A percentile compares a stretch with the other conserved stretches of the same genome.
Conservation (phyloP, 2,888 invertebrate genomes). For the Erebia ligea region DNA sequence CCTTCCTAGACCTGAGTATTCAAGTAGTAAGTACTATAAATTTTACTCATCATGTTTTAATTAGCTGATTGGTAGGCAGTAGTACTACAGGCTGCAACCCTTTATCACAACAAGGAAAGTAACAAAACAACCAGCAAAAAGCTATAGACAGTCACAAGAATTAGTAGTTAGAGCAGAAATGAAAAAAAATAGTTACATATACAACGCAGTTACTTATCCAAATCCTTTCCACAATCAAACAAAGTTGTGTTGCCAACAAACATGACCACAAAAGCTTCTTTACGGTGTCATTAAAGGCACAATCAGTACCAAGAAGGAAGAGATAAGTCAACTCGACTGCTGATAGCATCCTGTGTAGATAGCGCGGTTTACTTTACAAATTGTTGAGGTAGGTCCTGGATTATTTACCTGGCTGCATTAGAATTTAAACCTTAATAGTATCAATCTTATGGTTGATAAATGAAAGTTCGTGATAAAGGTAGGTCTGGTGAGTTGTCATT, state of each 20-base stretch:
- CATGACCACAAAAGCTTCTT: slow-evolving; percentile 24
- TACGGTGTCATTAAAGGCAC: slow-evolving; percentile 27
- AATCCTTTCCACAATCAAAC: slow-evolving; percentile 23
- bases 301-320: slow-evolving; percentile 56
- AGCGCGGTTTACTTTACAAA: slow-evolving; percentile 56
- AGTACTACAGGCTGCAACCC: no score
- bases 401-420: neutral
- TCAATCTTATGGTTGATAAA: slow-evolving; percentile 29
- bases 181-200: neutral
- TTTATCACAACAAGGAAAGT: neutral
- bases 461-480: slow-evolving; percentile 27
- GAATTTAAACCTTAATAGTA: slow-evolving; percentile 34
- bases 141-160: neutral
- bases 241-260: slow-evolving; percentile 19
- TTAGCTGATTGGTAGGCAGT: no score
- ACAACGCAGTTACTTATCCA: slow-evolving; percentile 9
- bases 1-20: no score
- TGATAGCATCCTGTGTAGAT: slow-evolving; percentile 67
- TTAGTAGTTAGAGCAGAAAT: neutral
- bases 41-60: no score
- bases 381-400: slow-evolving; percentile 50
- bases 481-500: neutral
- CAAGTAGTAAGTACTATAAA: no score
- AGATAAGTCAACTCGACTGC: slow-evolving; percentile 51
- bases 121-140: neutral